Base-by-base conservation (phyloP, 2,113 vertebrate species). In the Sterrhoptilus dennistouni region DNA sequence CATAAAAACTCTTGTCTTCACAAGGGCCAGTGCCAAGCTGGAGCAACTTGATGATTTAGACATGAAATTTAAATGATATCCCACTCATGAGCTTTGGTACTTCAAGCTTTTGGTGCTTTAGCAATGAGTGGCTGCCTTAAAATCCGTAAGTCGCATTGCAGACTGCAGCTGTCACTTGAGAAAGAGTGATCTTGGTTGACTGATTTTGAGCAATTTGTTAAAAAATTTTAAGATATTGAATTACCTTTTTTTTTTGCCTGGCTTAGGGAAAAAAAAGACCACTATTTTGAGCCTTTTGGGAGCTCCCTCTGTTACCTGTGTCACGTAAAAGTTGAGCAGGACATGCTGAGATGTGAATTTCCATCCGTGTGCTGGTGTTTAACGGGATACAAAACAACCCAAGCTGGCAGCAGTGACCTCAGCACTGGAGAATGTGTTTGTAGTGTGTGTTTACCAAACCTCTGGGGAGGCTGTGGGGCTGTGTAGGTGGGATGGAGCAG, bases 401-500 rank as follows among this genome's bases (percentile, higher is more conserved):
- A 25, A 22, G 35, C 69, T 35, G 2, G 33, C 25, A 7, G 64
- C 28, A 8, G 40, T 93, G 89, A 96, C 17, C 79, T 91, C 87
- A 94, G 47, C 68, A 0, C n/a, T 9, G 11, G 64, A 42, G 91
- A 90, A 95, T 79, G 93, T 52, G 61, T 90, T 90, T 84, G 88
- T 71, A 60, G 24, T 2, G 50, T 27, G 2, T 28, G 7, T 61
- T 94, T 78, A 23, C 91, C 35, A 83, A 33, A 45, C 12, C 65
- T 9, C 11, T 14, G 9, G 31, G n/a, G 70, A 45, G 59, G 20
- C 15, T 36, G 7, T 5, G 20, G 57, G 12, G 19, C 54, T 69
- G 93, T 38, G 88, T 95, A 52, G 83, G 95, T 90, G 94, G 92
- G 14, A 45, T 20, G 35, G 93, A 91, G 88, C 45, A 93, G 90